phyloP scores from a whole-genome alignment of 2,888 invertebrate species.

The Prostheceraeus crozeri region DNA sequence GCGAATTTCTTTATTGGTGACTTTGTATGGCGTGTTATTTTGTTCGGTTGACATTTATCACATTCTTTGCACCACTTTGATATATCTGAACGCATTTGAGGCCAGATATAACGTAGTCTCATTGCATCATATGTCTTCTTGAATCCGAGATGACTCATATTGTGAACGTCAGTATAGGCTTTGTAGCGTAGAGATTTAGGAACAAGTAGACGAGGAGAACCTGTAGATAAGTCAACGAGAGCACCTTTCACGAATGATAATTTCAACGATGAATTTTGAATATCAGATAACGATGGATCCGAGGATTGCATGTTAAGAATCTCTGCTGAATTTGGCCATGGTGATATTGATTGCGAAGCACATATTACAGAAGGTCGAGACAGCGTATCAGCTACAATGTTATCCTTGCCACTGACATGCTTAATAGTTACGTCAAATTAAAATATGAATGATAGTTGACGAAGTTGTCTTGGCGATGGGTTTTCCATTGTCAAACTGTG shows the following conservation, averaged over 20 bases:
- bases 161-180: constrained; percentile 7
- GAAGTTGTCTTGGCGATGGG: constrained; percentile 2
- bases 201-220: constrained; percentile 37
- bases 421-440: not conserved
- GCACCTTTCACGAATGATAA: constrained; percentile 21
- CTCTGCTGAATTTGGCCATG: no score
- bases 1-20: constrained; percentile 33
- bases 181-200: constrained; percentile 22
- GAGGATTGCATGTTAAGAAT: constrained; percentile 4
- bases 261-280: not conserved
- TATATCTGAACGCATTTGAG: constrained; percentile 41
- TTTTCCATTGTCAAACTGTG: no score
- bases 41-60: constrained; percentile 47
- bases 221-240: constrained; percentile 34
- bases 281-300: not conserved
- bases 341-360: not conserved
- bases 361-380: constrained; percentile 12
- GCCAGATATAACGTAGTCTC: constrained; percentile 24
- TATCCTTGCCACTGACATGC: constrained; percentile 15
- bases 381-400: constrained; percentile 31
- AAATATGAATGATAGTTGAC: not conserved
- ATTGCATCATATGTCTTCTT: constrained; percentile 24
- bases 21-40: constrained; percentile 46
- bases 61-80: constrained; percentile 45
- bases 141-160: constrained; percentile 16